Base-by-base conservation (phyloP, 2,113 vertebrate genomes). In the Alethe diademata region DNA sequence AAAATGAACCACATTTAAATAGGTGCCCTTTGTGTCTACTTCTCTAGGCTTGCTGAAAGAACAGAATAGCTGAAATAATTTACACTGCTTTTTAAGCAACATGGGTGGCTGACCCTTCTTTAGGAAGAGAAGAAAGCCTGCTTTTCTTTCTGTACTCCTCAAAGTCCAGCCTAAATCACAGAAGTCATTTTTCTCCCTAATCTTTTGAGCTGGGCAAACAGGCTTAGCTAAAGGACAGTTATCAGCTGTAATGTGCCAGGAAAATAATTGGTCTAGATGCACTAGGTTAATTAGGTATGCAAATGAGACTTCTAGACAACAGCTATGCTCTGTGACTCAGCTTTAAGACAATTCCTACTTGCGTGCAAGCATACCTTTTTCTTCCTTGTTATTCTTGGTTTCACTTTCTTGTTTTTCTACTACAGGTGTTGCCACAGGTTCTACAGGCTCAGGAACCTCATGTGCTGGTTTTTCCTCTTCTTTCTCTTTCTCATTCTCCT, bases 361-460 rank as follows among this genome's bases (percentile, higher is more conserved):
- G 38, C 1, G 3, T 53, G 57, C 58, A 95, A 96, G 38, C 71
- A 62, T 79, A 90, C 92, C 89, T 90, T 78, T 88, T 66, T 94
- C 97, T 92, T 98, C 98, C 91, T 97, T 97, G 84, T 69, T 97
- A 91, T 17, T 94, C 92, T 14, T 97, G 89, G 38, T 97, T 96
- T 98, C 98, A 92, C 35, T 97, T 94, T 98, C 98, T 86, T 96
- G 86, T 88, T 95, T 92, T 85, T 97, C 90, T 75, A 86, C 61
- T 56, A 86, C 40, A 93, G 96, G 90, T 47, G 97, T 70, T 73
- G 78, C 43, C 64, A 79, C 50, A 78, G 91, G 90, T 79, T 98
- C 97, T 78, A 94, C 94, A 84, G 95, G 78, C 69, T 97, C 96
- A 66, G 93, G 36, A 64, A 66, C 69, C 43, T 97, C 96, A 9